Evolutionary conservation across 2,113 vertebrate genomes (phyloP), one percentile per base, ranked within the genome.

Genomic region (Puntigrus tetrazona): DNA sequence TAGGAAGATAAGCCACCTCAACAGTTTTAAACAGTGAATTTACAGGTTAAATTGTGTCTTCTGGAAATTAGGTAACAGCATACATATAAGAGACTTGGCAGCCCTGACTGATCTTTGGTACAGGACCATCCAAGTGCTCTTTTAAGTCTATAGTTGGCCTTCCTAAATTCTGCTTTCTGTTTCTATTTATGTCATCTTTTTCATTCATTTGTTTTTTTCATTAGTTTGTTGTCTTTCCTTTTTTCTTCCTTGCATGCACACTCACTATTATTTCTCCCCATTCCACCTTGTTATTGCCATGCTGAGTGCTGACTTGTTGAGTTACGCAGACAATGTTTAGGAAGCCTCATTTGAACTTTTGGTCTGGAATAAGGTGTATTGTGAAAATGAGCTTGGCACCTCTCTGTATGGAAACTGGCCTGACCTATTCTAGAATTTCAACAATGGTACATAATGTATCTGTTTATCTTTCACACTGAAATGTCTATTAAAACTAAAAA

Each of bases 301-400:
- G 59, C 36, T 14, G 57, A 86, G 59, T 59, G n/a, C 27, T 61
- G 34, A 27, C 74, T 55, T 89, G 78, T 87, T 89, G 82, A 81
- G 86, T 38, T 88, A 88, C 84, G 87, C 69, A 82, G 73, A 57
- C n/a, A 63, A 43, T 73, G 27, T 76, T 72, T 78, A 83, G 82
- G 81, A 84, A 82, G 65, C 81, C 86, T 89, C 59, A 84, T 41
- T 78, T 81, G 52, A 83, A 87, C 83, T 27, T 61, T 70, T 63
- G 75, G 84, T 87, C 87, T 84, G 61, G 84, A 80, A 79, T 85
- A 81, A 87, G 84, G 65, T 43, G 67, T 43, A 38, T 45, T 70
- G 82, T 84, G 57, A 85, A 86, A 85, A 81, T 55, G 7, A 22
- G 20, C 20, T n/a, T 55, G 52, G 20, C 52, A 55, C 20, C 45